Evolutionary conservation across 2,113 vertebrate species (phyloP), one percentile per base, ranked within the genome.

Genomic region (Mesoclemmys tuberculata): DNA sequence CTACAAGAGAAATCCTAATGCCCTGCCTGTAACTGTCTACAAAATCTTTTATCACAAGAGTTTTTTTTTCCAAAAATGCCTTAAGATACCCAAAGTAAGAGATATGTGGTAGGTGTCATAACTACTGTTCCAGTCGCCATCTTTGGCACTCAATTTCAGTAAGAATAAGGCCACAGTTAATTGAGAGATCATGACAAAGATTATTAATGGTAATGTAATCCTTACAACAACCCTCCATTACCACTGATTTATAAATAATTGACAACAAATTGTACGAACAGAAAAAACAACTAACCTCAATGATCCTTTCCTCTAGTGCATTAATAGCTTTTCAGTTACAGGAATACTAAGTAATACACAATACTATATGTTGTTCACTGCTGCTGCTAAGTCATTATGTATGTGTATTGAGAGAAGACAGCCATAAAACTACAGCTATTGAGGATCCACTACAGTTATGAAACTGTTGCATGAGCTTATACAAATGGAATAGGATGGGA

Each of bases 41-140:
- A 74, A 77, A 71, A 84, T 31, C 94, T 87, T 85, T 38, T 92
- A 89, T 80, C 94, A n/a, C n/a, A n/a, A n/a, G n/a, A n/a, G n/a
- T n/a, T n/a, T n/a, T n/a, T n/a, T n/a, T n/a, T n/a, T n/a, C n/a
- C n/a, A n/a, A n/a, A n/a, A n/a, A n/a, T n/a, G 58, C 61, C 90
- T 94, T 78, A 89, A 94, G 48, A 55, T 24, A 93, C 46, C 31
- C 84, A 16, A 84, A 84, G 49, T 9, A 21, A 94, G 52, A 92
- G 87, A 80, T 61, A 86, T 26, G 26, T 35, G 84, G 79, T 71
- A 85, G 77, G 86, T 92, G 75, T 85, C 51, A 51, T 27, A 81
- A 55, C 2, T 21, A 19, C 38, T 74, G 71, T 26, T 74, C 22
- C 71, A 74, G 51, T 91, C 71, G 49, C 48, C 27, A 56, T 35